These are phyloP conservation scores for Luidia sarsii DNA, from an alignment of 53 echinoderm and acorn worm genomes.

Conservation along the genomic window DNA sequence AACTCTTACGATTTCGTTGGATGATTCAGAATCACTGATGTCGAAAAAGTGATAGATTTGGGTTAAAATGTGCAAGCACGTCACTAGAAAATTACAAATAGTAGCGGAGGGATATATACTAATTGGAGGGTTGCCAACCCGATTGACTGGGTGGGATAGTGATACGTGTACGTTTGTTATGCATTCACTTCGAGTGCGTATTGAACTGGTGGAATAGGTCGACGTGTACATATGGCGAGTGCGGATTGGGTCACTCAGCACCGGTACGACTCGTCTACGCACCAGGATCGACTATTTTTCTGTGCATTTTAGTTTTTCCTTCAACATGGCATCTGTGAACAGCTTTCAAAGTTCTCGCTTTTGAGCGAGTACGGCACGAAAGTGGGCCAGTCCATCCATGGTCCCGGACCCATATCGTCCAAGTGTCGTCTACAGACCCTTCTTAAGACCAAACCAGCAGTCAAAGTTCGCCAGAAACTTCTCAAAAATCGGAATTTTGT, in stretches of 20 bases:
- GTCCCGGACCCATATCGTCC: no score
- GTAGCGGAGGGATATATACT: conserved; percentile 31
- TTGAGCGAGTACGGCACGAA: conserved; percentile 50
- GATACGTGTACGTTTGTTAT: conserved; percentile 12
- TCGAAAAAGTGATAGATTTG: no score
- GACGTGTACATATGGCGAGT: not conserved
- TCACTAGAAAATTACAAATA: conserved; percentile 8
- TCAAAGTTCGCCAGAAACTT: conserved; percentile 3
- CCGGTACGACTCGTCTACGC: no score
- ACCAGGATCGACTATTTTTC: no score
- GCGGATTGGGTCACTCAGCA: no score
- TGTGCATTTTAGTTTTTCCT: not conserved
- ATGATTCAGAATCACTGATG: no score
- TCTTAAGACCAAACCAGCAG: not conserved
- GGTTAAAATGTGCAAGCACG: not conserved
- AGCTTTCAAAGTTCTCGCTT: conserved; percentile 21
- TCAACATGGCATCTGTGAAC: not conserved
- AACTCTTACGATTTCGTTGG: no score
- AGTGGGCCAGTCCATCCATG: conserved; percentile 12
- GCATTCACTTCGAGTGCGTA: not conserved
- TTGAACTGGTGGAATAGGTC: no score
- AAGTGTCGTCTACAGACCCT: conserved; percentile 9
- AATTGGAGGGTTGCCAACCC: conserved; percentile 36
- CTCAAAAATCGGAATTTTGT: not conserved
- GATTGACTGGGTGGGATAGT: conserved; percentile 40